phyloP scores from a whole-genome alignment of 2,797 vertebrate species.

The Chromis chromis region DNA sequence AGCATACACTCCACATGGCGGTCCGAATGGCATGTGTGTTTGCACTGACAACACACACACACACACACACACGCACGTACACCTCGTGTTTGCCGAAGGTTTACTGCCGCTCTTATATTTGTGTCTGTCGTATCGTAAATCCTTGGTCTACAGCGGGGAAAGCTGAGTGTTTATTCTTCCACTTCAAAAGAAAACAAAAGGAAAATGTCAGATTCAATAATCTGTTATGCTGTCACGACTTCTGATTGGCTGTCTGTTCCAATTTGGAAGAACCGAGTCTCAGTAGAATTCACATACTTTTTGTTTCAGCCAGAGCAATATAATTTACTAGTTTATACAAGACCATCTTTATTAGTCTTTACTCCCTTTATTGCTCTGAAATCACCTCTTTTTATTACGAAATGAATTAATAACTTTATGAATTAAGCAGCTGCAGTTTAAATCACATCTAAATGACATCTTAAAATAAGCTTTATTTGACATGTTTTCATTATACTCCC shows the following conservation, averaged over 20 bases:
- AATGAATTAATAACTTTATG: conserved; percentile 15
- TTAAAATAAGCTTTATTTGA: neutral
- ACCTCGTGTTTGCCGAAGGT: conserved; percentile 60
- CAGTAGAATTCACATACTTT: conserved; percentile 16
- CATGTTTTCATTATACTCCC: neutral
- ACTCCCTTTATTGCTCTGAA: conserved; percentile 27
- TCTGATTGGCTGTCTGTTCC: conserved; percentile 37
- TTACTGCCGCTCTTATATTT: conserved; percentile 58
- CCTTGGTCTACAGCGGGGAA: conserved; percentile 41
- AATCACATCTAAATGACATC: neutral
- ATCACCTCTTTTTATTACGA: neutral
- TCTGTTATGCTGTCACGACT: conserved; percentile 23
- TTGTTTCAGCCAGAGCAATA: conserved; percentile 18
- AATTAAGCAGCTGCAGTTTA: neutral
- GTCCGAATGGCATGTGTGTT: conserved; percentile 43
- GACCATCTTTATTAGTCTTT: conserved; percentile 6
- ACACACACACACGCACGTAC: conserved; percentile 19
- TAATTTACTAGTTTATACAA: neutral
- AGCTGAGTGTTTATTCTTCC: conserved; percentile 55
- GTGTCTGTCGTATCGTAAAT: conserved; percentile 51
- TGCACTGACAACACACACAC: conserved; percentile 38
- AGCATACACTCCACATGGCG: conserved; percentile 70
- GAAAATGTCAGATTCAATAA: conserved; percentile 51
- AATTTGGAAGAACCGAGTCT: conserved; percentile 34
- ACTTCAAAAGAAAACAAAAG: conserved; percentile 55